Conservation (phyloP, 1,140 invertebrate genomes). For the Gryllus bimaculatus region DNA sequence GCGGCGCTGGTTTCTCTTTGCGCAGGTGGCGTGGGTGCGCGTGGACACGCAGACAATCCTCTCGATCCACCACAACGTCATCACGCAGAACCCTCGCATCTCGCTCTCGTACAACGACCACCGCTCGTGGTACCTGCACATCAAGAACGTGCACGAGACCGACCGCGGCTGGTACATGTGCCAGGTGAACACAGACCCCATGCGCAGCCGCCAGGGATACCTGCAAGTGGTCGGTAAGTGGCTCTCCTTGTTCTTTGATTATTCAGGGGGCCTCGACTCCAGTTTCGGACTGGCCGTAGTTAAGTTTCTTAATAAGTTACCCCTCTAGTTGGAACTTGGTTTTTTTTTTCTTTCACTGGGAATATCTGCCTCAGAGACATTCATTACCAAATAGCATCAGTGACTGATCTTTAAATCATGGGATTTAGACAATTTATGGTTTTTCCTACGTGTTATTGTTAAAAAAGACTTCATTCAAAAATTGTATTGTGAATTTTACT, state of each 20-base stretch:
- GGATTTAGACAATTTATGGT: too few species aligned
- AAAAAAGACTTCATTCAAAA: too few species aligned
- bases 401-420: too few species aligned
- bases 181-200: conserved; percentile 77
- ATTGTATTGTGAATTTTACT: too few species aligned
- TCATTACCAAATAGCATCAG: too few species aligned
- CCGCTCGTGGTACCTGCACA: conserved; percentile 78
- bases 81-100: conserved; percentile 79
- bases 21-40: conserved; percentile 80
- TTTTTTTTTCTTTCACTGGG: too few species aligned
- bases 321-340: too few species aligned
- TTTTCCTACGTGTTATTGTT: too few species aligned
- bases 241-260: background rate
- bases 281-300: too few species aligned
- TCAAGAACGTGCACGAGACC: conserved; percentile 67
- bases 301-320: too few species aligned
- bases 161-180: conserved; percentile 81
- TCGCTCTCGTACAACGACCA: conserved; percentile 79
- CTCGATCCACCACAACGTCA: conserved; percentile 80
- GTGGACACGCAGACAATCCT: conserved; percentile 86
- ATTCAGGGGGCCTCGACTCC: too few species aligned
- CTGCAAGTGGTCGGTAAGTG: conserved; percentile 77
- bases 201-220: conserved; percentile 73
- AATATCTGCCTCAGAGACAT: too few species aligned
- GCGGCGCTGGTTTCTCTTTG: conserved; percentile 17